Base-by-base conservation (phyloP, 2,797 vertebrate species). In the Selene dorsalis region DNA sequence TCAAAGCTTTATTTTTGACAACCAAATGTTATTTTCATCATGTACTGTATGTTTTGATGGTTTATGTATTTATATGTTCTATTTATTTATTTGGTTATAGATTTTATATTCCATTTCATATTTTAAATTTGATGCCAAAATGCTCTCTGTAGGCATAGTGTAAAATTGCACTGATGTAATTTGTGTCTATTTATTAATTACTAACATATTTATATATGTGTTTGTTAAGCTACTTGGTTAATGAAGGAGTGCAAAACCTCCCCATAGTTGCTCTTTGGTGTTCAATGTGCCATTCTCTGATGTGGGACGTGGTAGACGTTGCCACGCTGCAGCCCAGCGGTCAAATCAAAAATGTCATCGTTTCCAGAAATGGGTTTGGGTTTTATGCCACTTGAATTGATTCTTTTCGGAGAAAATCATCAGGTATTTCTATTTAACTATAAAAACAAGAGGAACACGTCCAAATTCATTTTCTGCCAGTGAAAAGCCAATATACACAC, bases 231-330 rank as follows among this genome's bases (percentile, higher is more conserved):
- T 89, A 79, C 87, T 93, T 90, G 92, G 88, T 93, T 92, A 87
- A 92, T 72, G 87, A 95, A 92, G 93, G 95, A 94, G 93, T 93
- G 92, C 87, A 94, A 95, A 94, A 94, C 93, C 93, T 95, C 95
- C 95, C 94, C 93, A 94, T 93, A 93, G 87, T 93, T 93, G 93
- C 92, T 92, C 80, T 91, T 90, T 63, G 86, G 88, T 90, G 89
- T 94, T 94, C 38, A 88, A 89, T 92, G 92, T 94, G 91, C 89
- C 88, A 85, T 91, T 89, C 84, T 91, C 82, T 90, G 78, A 89
- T 52, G 61, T 78, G 84, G 75, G 87, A 86, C 69, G 70, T 70
- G 70, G 69, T 88, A 47, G 79, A 80, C 59, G 73, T 87, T 75
- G 74, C 69, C 55, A 69, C 83, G 83, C 84, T 88, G 84, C 79